These are phyloP conservation scores for Cyaniris semiargus DNA, from an alignment of 2,888 invertebrate species.

Conservation along the genomic window DNA sequence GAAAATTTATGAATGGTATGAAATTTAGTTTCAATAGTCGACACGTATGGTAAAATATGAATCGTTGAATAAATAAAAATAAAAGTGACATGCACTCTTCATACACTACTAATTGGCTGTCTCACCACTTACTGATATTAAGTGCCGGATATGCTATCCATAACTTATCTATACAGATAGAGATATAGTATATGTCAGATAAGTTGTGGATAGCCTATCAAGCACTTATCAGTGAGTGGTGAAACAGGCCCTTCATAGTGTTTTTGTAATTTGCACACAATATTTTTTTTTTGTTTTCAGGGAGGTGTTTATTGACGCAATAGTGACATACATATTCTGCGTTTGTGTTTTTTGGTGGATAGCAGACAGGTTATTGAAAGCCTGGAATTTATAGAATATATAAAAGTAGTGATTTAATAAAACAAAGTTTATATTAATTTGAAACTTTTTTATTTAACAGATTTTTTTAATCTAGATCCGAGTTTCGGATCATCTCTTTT, in stretches of 20 bases:
- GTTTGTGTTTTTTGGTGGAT: not conserved
- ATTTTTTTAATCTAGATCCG: too few species aligned
- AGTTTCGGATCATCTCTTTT: too few species aligned
- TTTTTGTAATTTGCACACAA: not conserved
- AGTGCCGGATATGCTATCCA: too few species aligned
- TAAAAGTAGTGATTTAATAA: not conserved
- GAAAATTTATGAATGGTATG: not conserved
- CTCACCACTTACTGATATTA: too few species aligned
- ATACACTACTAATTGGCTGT: too few species aligned
- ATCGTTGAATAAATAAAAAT: too few species aligned
- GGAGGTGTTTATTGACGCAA: not conserved
- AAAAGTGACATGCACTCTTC: too few species aligned
- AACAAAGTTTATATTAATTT: not conserved
- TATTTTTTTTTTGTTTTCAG: not conserved
- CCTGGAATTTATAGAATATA: not conserved
- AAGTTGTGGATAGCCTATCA: too few species aligned
- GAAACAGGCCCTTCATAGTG: not conserved
- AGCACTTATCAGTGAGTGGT: too few species aligned
- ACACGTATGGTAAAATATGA: too few species aligned
- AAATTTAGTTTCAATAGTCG: slow-evolving; percentile 40
- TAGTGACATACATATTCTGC: not conserved
- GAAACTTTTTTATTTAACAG: not conserved
- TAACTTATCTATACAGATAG: too few species aligned
- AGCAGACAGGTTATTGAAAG: not conserved
- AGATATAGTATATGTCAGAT: too few species aligned